Evolutionary conservation across 2,113 vertebrate genomes (phyloP).

Genomic region (Neopipo cinnamomea): DNA sequence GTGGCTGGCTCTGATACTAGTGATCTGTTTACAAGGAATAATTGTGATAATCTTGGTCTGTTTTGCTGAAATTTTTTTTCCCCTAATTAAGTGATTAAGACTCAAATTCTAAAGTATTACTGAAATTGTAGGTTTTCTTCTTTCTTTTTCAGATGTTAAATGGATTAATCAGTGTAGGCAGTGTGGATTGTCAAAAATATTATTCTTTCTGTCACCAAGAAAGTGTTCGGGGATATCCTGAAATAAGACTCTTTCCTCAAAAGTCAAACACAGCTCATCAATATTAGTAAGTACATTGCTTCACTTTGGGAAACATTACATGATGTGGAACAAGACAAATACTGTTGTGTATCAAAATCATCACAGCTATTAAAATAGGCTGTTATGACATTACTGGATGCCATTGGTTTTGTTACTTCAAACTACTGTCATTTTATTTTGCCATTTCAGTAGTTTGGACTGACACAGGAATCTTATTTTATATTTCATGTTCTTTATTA

Average conservation of each 20-base stretch:
- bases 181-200: constrained; percentile 91
- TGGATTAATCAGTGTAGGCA: constrained; percentile 86
- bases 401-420: background rate
- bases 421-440: background rate
- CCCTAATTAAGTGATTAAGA: background rate
- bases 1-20: background rate
- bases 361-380: background rate
- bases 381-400: background rate
- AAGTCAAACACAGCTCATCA: constrained; percentile 72
- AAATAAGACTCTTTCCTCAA: constrained; percentile 87
- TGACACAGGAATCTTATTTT: background rate
- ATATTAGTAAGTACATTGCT: constrained; percentile 79
- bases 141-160: constrained; percentile 74
- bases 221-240: constrained; percentile 87
- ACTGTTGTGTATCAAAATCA: background rate
- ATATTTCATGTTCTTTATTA: background rate
- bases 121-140: background rate
- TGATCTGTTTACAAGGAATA: background rate
- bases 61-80: background rate
- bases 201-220: constrained; percentile 88
- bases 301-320: background rate
- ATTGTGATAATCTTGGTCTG: background rate
- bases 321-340: background rate
- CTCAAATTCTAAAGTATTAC: background rate
- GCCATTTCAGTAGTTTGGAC: background rate